These are phyloP conservation scores for Crocidura indochinensis DNA, from an alignment of 2,797 vertebrate species.

Conservation along the genomic window DNA sequence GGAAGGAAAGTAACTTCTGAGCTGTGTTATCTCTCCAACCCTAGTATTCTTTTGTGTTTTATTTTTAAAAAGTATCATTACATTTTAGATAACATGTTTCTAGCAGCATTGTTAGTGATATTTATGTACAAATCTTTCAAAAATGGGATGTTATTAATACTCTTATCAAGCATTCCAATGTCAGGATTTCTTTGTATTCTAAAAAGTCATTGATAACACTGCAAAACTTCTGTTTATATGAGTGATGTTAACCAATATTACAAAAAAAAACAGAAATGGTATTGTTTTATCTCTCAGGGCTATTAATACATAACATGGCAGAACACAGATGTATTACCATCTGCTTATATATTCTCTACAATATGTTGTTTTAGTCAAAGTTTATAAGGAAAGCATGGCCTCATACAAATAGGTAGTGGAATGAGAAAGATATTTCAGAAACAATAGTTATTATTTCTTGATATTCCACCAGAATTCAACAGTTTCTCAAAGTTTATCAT, in stretches of 20 bases:
- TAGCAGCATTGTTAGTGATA: too few relatives aligned
- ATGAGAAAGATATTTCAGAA: neutral
- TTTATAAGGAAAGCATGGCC: neutral
- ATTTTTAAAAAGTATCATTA: too few relatives aligned
- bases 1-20: too few relatives aligned
- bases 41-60: too few relatives aligned
- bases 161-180: neutral
- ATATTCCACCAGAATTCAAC: conserved; percentile 1
- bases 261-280: neutral
- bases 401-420: neutral
- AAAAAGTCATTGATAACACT: too few relatives aligned
- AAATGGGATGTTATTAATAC: neutral
- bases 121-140: neutral
- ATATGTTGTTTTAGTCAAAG: neutral
- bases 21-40: too few relatives aligned
- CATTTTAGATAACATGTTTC: too few relatives aligned
- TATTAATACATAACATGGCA: neutral
- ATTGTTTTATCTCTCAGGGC: neutral
- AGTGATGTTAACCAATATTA: neutral
- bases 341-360: neutral
- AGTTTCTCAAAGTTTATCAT: neutral
- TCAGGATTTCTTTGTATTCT: neutral
- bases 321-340: neutral
- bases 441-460: too few relatives aligned
- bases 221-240: too few relatives aligned